Conservation (phyloP, 2,797 vertebrate species). For the Lepidocolaptes lacrymiger region DNA sequence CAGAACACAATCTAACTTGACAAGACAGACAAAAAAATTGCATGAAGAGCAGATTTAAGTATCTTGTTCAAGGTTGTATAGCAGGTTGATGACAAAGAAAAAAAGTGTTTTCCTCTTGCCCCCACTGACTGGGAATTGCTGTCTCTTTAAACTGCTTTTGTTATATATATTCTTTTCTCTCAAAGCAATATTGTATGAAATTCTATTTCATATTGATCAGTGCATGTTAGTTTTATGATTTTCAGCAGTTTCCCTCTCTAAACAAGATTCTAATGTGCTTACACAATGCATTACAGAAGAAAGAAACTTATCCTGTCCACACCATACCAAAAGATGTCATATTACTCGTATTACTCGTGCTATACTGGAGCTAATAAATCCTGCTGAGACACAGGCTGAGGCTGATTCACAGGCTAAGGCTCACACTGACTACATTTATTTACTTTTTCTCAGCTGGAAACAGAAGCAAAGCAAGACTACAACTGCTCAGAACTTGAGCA, state of each 20-base stretch:
- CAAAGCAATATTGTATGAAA: neutral
- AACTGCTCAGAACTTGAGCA: neutral
- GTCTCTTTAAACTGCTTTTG: slow-evolving; percentile 3
- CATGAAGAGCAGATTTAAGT: neutral
- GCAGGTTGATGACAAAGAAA: neutral
- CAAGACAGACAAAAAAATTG: slow-evolving; percentile 4
- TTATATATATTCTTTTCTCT: neutral
- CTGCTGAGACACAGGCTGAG: neutral
- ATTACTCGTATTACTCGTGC: neutral
- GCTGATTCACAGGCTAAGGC: neutral
- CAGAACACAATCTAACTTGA: neutral
- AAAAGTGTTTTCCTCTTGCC: neutral
- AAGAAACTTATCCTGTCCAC: neutral
- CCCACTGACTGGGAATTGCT: neutral
- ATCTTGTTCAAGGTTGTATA: neutral
- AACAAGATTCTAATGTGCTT: neutral
- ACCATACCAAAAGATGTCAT: neutral
- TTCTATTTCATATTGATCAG: slow-evolving; percentile 25
- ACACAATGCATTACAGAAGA: neutral
- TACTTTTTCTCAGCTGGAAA: slow-evolving; percentile 21
- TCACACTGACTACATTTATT: neutral
- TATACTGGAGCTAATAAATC: slow-evolving; percentile 7
- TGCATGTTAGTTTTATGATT: neutral
- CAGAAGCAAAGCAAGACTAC: neutral
- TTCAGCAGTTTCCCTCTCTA: neutral